Base-by-base conservation (phyloP, 2,888 invertebrate genomes). In the Pocota personata region DNA sequence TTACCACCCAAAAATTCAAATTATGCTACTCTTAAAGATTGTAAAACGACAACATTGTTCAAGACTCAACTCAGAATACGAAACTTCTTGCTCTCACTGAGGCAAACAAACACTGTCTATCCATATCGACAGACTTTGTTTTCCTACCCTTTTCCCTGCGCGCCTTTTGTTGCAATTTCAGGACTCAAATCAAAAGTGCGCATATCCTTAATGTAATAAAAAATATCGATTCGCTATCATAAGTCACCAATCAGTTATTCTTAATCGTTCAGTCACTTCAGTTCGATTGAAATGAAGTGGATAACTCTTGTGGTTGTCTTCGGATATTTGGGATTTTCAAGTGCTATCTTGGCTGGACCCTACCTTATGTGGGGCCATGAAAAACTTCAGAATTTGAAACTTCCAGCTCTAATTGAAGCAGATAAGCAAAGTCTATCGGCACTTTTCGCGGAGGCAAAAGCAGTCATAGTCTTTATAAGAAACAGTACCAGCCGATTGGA, bases 291-390 rank as follows among this genome's bases (percentile, higher is more conserved):
- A 72, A 62, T 60, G 50, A 62, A 62, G 52, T 73, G 48, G 14
- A 10, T 48, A 46, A 16, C n/a, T 7, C 3, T 72, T 21, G 7
- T 37, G n/a, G 32, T 89, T 40, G 73, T 88, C 21, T 71, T 89
- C 35, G 82, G 88, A 75, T 87, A 90, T 77, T 87, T 83, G 37
- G 60, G 82, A 52, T 78, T 87, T 30, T 89, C 91, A 37, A 89
- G 90, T 43, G 93, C 92, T 5, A 93, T 93, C 88, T 90, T 94
- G 43, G 94, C 93, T 89, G 95, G 95, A 0, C 95, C 95, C 0
- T 95, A 94, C 89, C 88, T 95, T 5, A 93, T 94, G 87, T 95
- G 94, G 91, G 94, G 95, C 0, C 94, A 94, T 2, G 93, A 93
- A 58, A 92, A 93, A 7, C 89, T 94, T 1, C 91, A 92, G 32